Evolutionary conservation across 2,113 vertebrate species (phyloP), one percentile per base, ranked within the genome.

Genomic region (Campylomormyrus numenius): DNA sequence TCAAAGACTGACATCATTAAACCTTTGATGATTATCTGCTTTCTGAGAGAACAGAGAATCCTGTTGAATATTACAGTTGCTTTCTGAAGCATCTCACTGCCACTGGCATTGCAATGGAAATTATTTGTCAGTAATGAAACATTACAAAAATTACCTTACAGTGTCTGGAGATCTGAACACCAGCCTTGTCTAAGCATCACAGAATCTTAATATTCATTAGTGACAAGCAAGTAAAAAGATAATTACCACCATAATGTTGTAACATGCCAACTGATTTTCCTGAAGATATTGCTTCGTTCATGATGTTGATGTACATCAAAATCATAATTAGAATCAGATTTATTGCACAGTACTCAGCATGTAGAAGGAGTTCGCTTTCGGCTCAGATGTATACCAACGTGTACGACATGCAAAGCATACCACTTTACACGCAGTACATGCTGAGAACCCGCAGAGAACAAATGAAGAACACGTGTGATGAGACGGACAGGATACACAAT

Each of bases 181-280:
- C 31, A 35, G 49, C 31, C 15, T 87, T 39, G 6, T 52, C 15
- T 56, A 21, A 48, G 45, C 83, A 21, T n/a, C 7, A n/a, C 27
- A 3, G 85, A 87, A 35, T 87, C 85, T 56, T 87, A 87, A 87
- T 56, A 56, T 87, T 87, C 17, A 56, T 87, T 53, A 87, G 85
- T 35, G 27, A 87, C 48, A 53, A 87, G 49, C 6, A 87, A 24
- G 24, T 17, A 87, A 87, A 53, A 27, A 87, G 27, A 87, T 39
- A 87, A 87, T 53, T 87, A 27, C 31, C n/a, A 27, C 27, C 15
- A 53, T 87, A 21, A 87, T 31, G 48, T 53, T 17, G 24, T 56
- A 53, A 52, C 27, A 87, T 19, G 85, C 85, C 85, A 35, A 35
- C 13, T 35, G 50, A 35, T 87, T 87, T 53, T 35, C 85, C 27